Evolutionary conservation across 2,113 vertebrate species (phyloP).

Genomic region (Gallinago media): DNA sequence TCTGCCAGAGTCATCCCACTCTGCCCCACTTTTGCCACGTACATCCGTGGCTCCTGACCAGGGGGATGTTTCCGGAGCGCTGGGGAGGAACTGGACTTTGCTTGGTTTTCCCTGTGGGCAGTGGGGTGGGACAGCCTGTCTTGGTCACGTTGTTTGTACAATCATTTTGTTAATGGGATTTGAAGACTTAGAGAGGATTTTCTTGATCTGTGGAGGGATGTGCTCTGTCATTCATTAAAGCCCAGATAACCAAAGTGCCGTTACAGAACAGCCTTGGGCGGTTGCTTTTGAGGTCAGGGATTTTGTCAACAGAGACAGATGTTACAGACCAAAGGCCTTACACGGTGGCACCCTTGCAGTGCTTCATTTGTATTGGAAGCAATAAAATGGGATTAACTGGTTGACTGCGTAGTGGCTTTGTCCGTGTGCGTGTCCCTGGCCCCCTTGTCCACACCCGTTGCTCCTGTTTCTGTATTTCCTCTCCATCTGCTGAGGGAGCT

Average conservation of each 20-base stretch:
- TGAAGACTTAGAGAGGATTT: slow-evolving; percentile 36
- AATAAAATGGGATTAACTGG: slow-evolving; percentile 1
- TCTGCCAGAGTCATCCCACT: neutral
- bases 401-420: fast-evolving
- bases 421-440: fast-evolving
- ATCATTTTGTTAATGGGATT: slow-evolving; percentile 44
- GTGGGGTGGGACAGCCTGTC: neutral
- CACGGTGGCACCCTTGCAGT: neutral
- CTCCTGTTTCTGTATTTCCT: neutral
- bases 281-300: slow-evolving; percentile 34
- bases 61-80: neutral
- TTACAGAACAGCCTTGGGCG: neutral
- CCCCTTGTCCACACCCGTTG: neutral
- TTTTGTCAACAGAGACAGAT: slow-evolving; percentile 34
- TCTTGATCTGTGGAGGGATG: slow-evolving; percentile 29
- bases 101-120: neutral
- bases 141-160: slow-evolving; percentile 27
- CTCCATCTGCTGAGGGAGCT: neutral
- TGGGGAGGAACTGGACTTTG: neutral
- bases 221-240: neutral
- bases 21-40: fast-evolving
- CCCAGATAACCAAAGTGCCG: neutral
- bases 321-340: slow-evolving; percentile 16
- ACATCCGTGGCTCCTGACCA: neutral
- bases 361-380: neutral